Evolutionary conservation across 2,113 vertebrate genomes (phyloP).

Genomic region (Noturus placidus): DNA sequence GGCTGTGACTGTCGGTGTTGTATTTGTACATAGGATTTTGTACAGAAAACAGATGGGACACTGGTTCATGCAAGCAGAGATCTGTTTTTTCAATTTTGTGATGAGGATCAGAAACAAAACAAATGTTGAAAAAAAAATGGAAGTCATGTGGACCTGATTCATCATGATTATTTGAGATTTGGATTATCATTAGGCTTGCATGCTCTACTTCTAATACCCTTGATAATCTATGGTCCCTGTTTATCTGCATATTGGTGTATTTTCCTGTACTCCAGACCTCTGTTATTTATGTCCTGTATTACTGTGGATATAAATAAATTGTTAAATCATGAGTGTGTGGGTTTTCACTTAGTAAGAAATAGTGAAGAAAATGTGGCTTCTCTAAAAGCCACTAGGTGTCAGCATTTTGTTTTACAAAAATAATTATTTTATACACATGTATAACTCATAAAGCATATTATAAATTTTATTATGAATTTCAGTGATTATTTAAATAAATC

Average conservation of each 20-base stretch:
- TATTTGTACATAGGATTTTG: not conserved
- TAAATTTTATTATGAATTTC: not conserved
- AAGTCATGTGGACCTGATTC: no score
- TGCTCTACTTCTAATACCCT: not conserved
- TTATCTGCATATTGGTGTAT: not conserved
- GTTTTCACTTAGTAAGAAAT: not conserved
- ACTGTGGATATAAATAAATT: not conserved
- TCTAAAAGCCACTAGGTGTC: conserved; percentile 39
- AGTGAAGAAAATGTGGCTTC: not conserved
- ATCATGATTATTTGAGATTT: no score
- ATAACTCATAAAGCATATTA: not conserved
- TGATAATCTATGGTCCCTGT: not conserved
- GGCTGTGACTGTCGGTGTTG: not conserved
- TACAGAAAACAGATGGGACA: not conserved
- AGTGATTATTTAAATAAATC: not conserved
- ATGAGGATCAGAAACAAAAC: not conserved
- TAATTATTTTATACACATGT: not conserved
- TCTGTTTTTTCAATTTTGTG: not conserved
- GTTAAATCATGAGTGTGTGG: not conserved
- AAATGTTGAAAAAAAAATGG: no score
- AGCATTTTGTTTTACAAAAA: conserved; percentile 15
- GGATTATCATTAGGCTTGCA: not conserved
- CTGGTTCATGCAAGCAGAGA: not conserved
- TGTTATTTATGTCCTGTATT: not conserved
- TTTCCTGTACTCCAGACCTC: not conserved